These are phyloP conservation scores for Alosa sapidissima DNA, from an alignment of 2,797 vertebrate species.

Conservation along the genomic window DNA sequence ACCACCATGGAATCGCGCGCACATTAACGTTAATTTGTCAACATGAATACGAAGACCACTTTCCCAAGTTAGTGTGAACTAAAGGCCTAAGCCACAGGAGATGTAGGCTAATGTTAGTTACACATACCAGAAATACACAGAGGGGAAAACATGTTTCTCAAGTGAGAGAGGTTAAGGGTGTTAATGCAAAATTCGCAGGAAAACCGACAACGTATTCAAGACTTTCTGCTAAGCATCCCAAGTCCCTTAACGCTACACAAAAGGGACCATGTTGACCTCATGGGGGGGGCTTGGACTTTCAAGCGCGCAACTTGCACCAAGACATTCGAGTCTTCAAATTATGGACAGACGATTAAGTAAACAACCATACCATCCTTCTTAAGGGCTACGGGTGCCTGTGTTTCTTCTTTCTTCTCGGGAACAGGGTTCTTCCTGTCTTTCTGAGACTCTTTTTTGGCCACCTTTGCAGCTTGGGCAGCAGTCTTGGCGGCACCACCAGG, in stretches of 20 bases:
- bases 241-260: slow-evolving; percentile 38
- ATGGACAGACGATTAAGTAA: background rate
- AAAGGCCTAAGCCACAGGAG: background rate
- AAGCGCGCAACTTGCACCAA: background rate
- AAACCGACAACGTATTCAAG: background rate
- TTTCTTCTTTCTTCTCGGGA: slow-evolving; percentile 85
- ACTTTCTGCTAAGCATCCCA: background rate
- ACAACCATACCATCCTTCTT: slow-evolving; percentile 88
- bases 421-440: slow-evolving; percentile 88
- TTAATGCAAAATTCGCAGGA: background rate
- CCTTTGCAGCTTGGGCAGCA: slow-evolving; percentile 84
- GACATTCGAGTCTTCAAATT: background rate
- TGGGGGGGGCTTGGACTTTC: slow-evolving; percentile 57
- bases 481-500: slow-evolving; percentile 83
- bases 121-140: background rate
- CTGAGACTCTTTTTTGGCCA: slow-evolving; percentile 90
- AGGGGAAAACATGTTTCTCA: background rate
- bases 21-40: background rate
- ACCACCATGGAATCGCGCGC: background rate
- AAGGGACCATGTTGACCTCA: slow-evolving; percentile 68
- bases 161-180: background rate
- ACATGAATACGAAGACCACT: background rate
- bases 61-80: background rate
- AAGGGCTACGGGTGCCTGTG: slow-evolving; percentile 81
- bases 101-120: background rate